Evolutionary conservation across 1,140 invertebrate species (phyloP).

Genomic region (Drosophila nebulosa): DNA sequence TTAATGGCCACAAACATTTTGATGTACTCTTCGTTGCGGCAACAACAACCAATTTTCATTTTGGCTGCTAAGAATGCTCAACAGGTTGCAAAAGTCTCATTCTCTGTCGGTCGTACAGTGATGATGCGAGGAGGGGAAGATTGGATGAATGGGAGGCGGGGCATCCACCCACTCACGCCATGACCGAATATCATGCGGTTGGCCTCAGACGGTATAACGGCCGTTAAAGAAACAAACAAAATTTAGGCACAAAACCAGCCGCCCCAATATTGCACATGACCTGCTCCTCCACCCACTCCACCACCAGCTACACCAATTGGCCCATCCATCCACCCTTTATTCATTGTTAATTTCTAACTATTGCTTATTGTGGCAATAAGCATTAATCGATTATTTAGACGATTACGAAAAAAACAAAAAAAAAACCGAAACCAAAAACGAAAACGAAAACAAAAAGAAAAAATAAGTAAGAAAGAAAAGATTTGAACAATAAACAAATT

Average conservation of each 20-base stretch:
- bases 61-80: slow-evolving; percentile 46
- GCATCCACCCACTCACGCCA: slow-evolving; percentile 30
- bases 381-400: slow-evolving; percentile 63
- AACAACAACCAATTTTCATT: slow-evolving; percentile 6
- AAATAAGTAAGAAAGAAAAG: slow-evolving; percentile 26
- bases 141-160: no score
- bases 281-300: slow-evolving; percentile 13
- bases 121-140: not conserved
- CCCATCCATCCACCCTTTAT: not conserved
- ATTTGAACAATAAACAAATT: slow-evolving; percentile 53
- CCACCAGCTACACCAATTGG: slow-evolving; percentile 1
- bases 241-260: slow-evolving; percentile 25
- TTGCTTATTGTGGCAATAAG: slow-evolving; percentile 46
- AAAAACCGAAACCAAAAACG: slow-evolving; percentile 16
- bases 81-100: slow-evolving; percentile 65
- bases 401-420: slow-evolving; percentile 38
- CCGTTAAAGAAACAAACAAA: slow-evolving; percentile 41
- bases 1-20: slow-evolving; percentile 64
- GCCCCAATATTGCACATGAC: slow-evolving; percentile 57
- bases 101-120: not conserved
- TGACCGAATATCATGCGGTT: slow-evolving; percentile 49
- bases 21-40: slow-evolving; percentile 45
- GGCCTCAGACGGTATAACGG: slow-evolving; percentile 39
- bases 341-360: not conserved
- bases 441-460: slow-evolving; percentile 10